These are phyloP conservation scores for Schizotus pectinicornis DNA, from an alignment of 2,888 invertebrate species.

Conservation along the genomic window DNA sequence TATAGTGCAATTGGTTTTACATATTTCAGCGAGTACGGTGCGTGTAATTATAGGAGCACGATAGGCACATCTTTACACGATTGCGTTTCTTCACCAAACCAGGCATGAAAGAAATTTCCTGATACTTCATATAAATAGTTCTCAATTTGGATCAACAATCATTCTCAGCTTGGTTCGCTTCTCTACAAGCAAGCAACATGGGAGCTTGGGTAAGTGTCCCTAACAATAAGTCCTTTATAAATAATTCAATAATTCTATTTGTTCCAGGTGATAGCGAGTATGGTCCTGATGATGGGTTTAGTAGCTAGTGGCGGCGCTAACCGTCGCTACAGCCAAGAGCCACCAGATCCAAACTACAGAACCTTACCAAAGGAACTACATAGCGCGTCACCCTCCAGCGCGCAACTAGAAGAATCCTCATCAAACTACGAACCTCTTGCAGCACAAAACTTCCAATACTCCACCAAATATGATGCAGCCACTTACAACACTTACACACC, in stretches of 20 bases:
- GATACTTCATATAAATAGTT: constrained; percentile 13
- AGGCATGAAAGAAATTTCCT: constrained; percentile 11
- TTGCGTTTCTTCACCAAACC: constrained; percentile 4
- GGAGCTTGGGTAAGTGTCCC: constrained; percentile 34
- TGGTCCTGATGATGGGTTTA: constrained; percentile 26
- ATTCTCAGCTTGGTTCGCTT: constrained; percentile 38
- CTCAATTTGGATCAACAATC: constrained; percentile 3
- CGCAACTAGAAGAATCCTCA: constrained; percentile 8
- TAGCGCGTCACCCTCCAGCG: constrained; percentile 25
- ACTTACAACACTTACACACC: not conserved
- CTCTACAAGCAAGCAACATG: constrained; percentile 33
- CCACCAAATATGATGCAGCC: constrained; percentile 6
- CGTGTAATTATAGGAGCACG: no score
- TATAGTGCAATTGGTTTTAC: constrained; percentile 1
- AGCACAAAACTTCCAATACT: constrained; percentile 7
- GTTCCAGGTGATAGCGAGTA: constrained; percentile 32
- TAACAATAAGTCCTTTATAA: not conserved
- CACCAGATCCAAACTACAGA: constrained; percentile 4
- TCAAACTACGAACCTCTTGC: constrained; percentile 25
- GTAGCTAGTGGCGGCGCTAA: constrained; percentile 1
- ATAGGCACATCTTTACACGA: constrained; percentile 4
- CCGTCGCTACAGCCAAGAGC: constrained; percentile 5
- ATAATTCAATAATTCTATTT: constrained; percentile 7
- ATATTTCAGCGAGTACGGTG: no score
- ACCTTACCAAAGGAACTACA: constrained; percentile 2